Evolutionary conservation across 2,797 vertebrate species (phyloP).

Genomic region (Avahi laniger): DNA sequence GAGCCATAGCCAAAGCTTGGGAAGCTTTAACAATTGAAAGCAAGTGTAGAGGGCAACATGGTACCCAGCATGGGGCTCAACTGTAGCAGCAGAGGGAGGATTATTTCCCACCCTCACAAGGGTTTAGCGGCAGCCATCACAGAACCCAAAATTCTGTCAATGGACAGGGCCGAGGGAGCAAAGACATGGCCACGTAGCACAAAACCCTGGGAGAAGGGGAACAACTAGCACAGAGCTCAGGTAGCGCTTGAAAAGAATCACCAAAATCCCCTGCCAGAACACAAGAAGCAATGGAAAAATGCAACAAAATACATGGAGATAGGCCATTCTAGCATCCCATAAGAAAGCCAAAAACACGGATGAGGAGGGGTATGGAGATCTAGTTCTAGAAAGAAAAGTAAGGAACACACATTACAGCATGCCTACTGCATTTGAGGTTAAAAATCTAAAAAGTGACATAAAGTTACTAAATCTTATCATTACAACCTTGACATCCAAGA

Average conservation of each 20-base stretch:
- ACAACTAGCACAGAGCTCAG: constrained; percentile 57
- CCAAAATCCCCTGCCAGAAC: constrained; percentile 58
- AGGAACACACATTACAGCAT: constrained; percentile 60
- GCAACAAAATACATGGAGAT: constrained; percentile 45
- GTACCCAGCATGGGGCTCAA: constrained; percentile 65
- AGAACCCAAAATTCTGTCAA: constrained; percentile 37
- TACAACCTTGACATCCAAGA: neutral
- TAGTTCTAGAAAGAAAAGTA: constrained; percentile 68
- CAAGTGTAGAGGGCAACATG: constrained; percentile 64
- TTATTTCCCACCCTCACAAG: constrained; percentile 21
- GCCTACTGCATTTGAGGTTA: neutral
- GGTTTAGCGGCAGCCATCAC: constrained; percentile 62
- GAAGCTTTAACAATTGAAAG: constrained; percentile 74
- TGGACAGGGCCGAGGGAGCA: constrained; percentile 27
- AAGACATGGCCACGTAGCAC: constrained; percentile 47
- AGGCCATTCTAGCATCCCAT: constrained; percentile 62
- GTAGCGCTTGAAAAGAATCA: constrained; percentile 61
- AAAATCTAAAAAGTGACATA: neutral
- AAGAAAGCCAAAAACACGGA: constrained; percentile 58
- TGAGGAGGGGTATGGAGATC: neutral
- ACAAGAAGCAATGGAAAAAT: constrained; percentile 65
- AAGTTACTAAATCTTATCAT: neutral
- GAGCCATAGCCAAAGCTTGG: constrained; percentile 79
- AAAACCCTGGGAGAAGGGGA: constrained; percentile 35
- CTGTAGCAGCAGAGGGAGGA: constrained; percentile 73